Conservation (phyloP, 2,888 invertebrate species). For the Nipponacmea schrenckii region DNA sequence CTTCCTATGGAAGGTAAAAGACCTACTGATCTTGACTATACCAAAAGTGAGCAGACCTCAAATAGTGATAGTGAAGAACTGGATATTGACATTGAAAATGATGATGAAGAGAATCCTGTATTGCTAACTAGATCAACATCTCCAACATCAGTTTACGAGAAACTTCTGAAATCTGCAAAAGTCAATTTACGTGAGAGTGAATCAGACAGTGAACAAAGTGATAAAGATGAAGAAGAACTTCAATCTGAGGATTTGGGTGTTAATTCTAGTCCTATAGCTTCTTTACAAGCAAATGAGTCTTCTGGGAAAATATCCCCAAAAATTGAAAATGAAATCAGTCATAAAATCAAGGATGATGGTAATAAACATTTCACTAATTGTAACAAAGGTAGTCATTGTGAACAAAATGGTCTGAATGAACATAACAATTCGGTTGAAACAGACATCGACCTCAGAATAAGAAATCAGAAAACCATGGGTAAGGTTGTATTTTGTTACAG, state of each 20-base stretch:
- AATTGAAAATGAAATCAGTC: not conserved
- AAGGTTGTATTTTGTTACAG: too few species aligned
- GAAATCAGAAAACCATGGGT: too few species aligned
- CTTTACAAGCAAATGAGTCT: too few species aligned
- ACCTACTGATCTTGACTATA: too few species aligned
- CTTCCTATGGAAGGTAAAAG: not conserved
- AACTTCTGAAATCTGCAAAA: conserved; percentile 48
- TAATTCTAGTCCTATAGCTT: too few species aligned
- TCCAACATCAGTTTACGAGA: conserved; percentile 57
- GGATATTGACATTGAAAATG: conserved; percentile 55
- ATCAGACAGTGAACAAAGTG: conserved; percentile 9
- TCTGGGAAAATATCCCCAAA: too few species aligned
- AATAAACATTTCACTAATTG: too few species aligned
- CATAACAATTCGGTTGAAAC: too few species aligned
- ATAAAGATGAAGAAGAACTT: not conserved
- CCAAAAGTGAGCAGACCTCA: not conserved
- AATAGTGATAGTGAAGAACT: conserved; percentile 57
- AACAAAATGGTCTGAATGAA: too few species aligned
- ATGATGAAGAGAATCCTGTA: conserved; percentile 44
- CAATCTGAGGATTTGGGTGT: not conserved
- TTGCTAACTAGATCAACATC: conserved; percentile 54
- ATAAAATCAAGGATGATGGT: too few species aligned
- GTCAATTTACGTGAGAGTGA: conserved; percentile 21
- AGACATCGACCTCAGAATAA: too few species aligned
- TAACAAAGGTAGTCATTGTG: too few species aligned